Base-by-base conservation (phyloP, 1,140 invertebrate species). In the Spodoptera litura region DNA sequence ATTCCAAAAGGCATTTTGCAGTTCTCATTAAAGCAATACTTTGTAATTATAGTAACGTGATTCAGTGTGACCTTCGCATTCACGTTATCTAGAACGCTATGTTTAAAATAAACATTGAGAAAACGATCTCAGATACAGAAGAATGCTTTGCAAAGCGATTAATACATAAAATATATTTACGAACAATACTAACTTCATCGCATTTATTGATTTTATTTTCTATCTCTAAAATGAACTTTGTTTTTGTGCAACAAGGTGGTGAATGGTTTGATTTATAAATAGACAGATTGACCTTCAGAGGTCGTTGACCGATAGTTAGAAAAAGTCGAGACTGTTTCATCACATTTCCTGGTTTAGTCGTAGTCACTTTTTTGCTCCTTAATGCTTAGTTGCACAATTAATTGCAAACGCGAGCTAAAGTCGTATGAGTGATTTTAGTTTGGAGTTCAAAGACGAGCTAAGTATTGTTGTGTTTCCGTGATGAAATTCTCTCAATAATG, bases 91-190 rank as follows among this genome's bases (percentile, higher is more conserved):
- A 20, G 11, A 52, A 52, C 66, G 35, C 35, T 1, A 35, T 61
- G 56, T 74, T 61, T 27, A 20, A 15, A 74, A 27, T 56, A 61
- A 74, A 74, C n/a, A 73, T n/a, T 44, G 71, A 74, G 55, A 73
- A 59, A 66, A 49, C 27, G 15, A 51, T 74, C 55, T 74, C 12
- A 58, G 20, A 44, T 58, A 59, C 44, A 66, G 51, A 70, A 25
- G 68, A 56, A 71, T 25, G 38, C 4, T 51, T 49, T 44, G n/a
- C 12, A 31, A 31, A 31, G 31, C 31, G 31, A 11, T 20, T 20
- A 20, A n/a, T 38, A 13, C 31, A n/a, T 13, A n/a, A n/a, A 20
- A 49, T 25, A 51, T 66, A 31, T 5, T 2, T 58, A 31, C 11
- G 0, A 13, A 11, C 10, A 2, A 25, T 27, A 31, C 9, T 27